Base-by-base conservation (phyloP, 2,113 vertebrate genomes). In the Heterochromis multidens region DNA sequence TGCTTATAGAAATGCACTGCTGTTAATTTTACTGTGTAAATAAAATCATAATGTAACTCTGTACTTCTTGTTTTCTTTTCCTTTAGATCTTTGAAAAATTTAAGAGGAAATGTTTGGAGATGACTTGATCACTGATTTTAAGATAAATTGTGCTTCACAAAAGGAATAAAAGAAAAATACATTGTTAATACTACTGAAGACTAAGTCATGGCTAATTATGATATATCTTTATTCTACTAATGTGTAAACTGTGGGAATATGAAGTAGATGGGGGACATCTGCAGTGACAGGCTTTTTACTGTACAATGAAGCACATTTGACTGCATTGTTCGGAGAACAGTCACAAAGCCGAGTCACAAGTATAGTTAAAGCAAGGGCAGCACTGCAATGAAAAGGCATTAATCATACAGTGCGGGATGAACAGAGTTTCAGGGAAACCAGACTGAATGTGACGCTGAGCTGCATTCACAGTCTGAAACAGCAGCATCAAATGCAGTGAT, bases 11-110 rank as follows among this genome's bases (percentile, higher is more conserved):
- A 87, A 86, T 33, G 12, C 23, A 33, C 76, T 72, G 54, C 16
- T 77, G 54, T 74, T 88, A 14, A 82, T 88, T 92, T 90, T 89
- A 76, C 65, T 46, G 40, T 88, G 87, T 85, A 82, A 95, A 93
- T 87, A 86, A 76, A 88, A 83, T 57, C 25, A 86, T 46, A 6
- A 58, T 31, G 35, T 88, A 21, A 87, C 82, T 63, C n/a, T 56
- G n/a, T 80, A 46, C 4, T 46, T 83, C 29, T 59, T 49, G 11
- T 37, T 56, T 31, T 58, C 4, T 63, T 81, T 80, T 84, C 5
- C 5, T 58, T 85, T 65, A n/a, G 37, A 8, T 25, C 4, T 25
- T 43, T 9, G 10, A 46, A 27, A 67, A 43, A 37, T 60, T 10
- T 21, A 7, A 29, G 3, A 25, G 11, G 72, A 56, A 77, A 46